Evolutionary conservation across 2,113 vertebrate species (phyloP).

Genomic region (Ellobius talpinus): DNA sequence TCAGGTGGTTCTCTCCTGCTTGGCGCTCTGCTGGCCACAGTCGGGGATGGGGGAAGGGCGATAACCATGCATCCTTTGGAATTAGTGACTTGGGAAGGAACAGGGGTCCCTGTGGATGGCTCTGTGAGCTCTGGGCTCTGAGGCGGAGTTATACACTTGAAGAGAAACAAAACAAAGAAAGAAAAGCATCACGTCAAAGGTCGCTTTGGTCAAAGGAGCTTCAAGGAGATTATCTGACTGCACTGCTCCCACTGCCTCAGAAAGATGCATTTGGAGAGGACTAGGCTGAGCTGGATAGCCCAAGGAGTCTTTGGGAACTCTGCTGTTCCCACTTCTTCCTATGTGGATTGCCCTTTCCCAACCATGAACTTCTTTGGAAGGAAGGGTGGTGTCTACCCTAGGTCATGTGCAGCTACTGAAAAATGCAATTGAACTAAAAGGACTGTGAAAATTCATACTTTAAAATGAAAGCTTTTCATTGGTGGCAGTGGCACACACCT

Average conservation of each 20-base stretch:
- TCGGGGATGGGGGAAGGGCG: slow-evolving; percentile 64
- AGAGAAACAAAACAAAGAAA: slow-evolving; percentile 67
- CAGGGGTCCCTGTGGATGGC: slow-evolving; percentile 82
- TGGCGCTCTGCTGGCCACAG: slow-evolving; percentile 52
- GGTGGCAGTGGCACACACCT: background rate
- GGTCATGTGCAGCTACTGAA: background rate
- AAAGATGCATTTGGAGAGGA: background rate
- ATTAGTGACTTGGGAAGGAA: slow-evolving; percentile 85
- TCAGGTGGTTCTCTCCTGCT: slow-evolving; percentile 70
- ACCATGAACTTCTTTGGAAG: background rate
- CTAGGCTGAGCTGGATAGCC: background rate
- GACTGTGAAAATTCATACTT: background rate
- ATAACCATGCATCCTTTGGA: slow-evolving; percentile 82
- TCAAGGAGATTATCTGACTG: background rate
- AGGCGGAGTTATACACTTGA: slow-evolving; percentile 97
- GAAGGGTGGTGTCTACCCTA: background rate
- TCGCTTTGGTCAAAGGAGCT: background rate
- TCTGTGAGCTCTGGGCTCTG: slow-evolving; percentile 95
- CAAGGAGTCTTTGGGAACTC: background rate
- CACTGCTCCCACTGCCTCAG: background rate
- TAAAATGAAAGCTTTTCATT: background rate
- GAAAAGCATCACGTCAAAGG: background rate
- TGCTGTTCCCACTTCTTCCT: background rate
- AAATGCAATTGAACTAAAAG: background rate
- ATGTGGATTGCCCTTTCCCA: background rate